A percentile compares a stretch with the other conserved stretches of the same genome.
These are phyloP conservation scores for Drosophila navojoa DNA, from an alignment of 1,140 invertebrate species.

Conservation along the genomic window DNA sequence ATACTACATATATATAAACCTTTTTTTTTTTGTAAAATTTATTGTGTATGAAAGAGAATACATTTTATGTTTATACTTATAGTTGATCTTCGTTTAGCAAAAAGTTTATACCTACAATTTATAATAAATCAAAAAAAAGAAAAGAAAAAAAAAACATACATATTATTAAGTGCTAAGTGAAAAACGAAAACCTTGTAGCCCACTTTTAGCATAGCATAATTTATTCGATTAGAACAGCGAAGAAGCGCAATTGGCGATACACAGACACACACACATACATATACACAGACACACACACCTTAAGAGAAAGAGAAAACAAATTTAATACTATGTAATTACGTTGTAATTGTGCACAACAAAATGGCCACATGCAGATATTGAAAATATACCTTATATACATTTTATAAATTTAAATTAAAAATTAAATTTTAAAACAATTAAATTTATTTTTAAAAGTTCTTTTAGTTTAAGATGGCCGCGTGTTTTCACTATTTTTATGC, in stretches of 20 bases:
- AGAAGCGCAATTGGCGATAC: conserved; percentile 13
- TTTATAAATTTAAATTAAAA: conserved; percentile 14
- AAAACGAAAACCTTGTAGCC: conserved; percentile 52
- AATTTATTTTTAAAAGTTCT: conserved; percentile 4
- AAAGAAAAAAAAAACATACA: conserved; percentile 20
- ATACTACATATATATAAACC: background rate
- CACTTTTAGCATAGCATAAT: conserved; percentile 76
- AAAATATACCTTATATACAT: conserved; percentile 7
- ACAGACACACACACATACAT: conserved; percentile 7
- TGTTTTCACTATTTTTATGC: conserved; percentile 25
- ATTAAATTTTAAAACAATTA: conserved; percentile 9
- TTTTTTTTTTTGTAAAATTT: conserved; percentile 32
- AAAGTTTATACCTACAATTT: conserved; percentile 44
- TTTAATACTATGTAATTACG: conserved; percentile 36
- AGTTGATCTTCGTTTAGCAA: conserved; percentile 78
- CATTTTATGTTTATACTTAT: conserved; percentile 64
- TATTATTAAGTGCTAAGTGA: conserved; percentile 54
- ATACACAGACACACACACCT: background rate
- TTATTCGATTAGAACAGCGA: conserved; percentile 59
- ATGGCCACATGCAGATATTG: background rate
- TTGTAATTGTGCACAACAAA: conserved; percentile 39
- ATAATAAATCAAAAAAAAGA: conserved; percentile 39
- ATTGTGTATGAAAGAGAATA: conserved; percentile 21
- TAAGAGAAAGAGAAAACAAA: background rate
- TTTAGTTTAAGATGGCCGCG: conserved; percentile 21